Conservation (phyloP, 2,888 invertebrate species). For the Xanthorhoe designata region DNA sequence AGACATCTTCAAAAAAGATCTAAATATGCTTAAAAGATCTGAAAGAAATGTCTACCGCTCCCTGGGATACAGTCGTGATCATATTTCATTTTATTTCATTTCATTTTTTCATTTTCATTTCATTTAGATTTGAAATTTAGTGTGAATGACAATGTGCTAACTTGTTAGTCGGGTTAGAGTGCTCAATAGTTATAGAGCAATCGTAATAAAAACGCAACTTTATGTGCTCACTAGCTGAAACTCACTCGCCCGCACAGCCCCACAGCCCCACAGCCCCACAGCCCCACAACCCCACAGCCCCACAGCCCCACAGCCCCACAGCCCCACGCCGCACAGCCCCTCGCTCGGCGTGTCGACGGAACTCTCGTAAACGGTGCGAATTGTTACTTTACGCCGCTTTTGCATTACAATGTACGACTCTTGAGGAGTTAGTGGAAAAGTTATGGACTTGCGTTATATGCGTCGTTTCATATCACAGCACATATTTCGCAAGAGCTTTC, state of each 20-base stretch:
- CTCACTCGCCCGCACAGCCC: too few relatives aligned
- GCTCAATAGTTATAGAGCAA: neutral
- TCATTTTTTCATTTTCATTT: too few relatives aligned
- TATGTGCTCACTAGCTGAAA: neutral
- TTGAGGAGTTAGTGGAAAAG: neutral
- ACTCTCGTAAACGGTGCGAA: constrained; percentile 15
- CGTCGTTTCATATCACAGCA: neutral
- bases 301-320: too few relatives aligned
- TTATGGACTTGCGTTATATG: constrained; percentile 2
- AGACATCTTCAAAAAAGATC: too few relatives aligned
- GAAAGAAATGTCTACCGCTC: too few relatives aligned
- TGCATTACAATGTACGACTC: constrained; percentile 15
- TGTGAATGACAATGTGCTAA: neutral
- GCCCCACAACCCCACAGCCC: too few relatives aligned
- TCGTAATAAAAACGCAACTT: neutral
- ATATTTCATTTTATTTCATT: too few relatives aligned
- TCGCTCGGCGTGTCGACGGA: neutral
- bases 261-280: too few relatives aligned
- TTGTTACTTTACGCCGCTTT: constrained; percentile 13
- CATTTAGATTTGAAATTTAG: too few relatives aligned
- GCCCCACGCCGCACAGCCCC: neutral
- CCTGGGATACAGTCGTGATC: too few relatives aligned
- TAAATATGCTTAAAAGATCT: too few relatives aligned
- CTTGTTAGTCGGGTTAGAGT: neutral
- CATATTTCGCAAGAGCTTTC: neutral